Evolutionary conservation across 2,888 invertebrate species (phyloP), one percentile per base, ranked within the genome.

Genomic region (Gastrophysa polygoni): DNA sequence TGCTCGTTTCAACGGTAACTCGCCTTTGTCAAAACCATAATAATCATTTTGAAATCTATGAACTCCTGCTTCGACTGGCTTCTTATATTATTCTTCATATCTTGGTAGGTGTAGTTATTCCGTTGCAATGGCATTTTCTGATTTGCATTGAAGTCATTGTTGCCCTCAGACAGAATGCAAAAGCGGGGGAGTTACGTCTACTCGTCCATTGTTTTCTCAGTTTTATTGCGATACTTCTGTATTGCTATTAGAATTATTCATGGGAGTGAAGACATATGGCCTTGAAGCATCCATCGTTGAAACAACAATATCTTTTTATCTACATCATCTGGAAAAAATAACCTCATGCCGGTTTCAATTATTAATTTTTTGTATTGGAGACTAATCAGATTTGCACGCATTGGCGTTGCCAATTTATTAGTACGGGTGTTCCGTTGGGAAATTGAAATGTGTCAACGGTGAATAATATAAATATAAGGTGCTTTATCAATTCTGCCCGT

Each of bases 171-270:
- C 2, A 14, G 38, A 38, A 14, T 38, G 1, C 14, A 2, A n/a
- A 11, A 38, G 38, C 38, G 38, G 14, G 14, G 38, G 38, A 38
- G 38, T 5, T 32, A 32, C 29, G 4, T 8, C 29, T 32, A 32
- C 38, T 14, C 38, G 3, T 38, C 38, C 14, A 38, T 38, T 38
- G 38, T 38, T 38, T 38, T 38, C 38, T 38, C 14, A 3, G 38
- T 10, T 32, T 32, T 32, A 8, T 32, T 8, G 29, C 29, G 29
- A 4, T n/a, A 38, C 14, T 38, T 38, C 14, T 14, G n/a, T 38
- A 38, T 6, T 10, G 7, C n/a, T 4, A 38, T 1, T 2, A 43
- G 54, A 54, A 54, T 54, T 43, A 54, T 54, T 54, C 54, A 54
- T 54, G 5, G 38, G 6, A 43, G 24, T 54, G 54, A 44, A 54